Base-by-base conservation (phyloP, 2,797 vertebrate species). In the Sphaeramia orbicularis region DNA sequence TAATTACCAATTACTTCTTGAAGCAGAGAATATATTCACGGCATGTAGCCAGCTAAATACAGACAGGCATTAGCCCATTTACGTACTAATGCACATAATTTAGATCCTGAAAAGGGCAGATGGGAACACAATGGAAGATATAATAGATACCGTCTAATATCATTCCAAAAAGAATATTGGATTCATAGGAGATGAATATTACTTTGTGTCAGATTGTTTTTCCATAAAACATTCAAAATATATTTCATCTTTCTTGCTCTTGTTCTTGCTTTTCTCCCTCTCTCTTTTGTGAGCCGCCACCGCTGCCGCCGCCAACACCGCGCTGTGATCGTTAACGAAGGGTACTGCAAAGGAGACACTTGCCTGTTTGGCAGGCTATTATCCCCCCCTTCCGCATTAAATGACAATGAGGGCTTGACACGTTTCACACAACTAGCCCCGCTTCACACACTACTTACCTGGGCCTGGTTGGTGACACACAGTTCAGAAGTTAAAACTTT, bases 1-100 rank as follows among this genome's bases (percentile, higher is more conserved):
- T 99, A 99, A 99, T 99, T 99, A 99, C 97, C 98, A 99, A 99
- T 99, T 99, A 99, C 96, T 99, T 99, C 96, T 98, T 97, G 97
- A 98, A 98, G 98, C 97, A 98, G 97, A 97, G 97, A 99, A 98
- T 98, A 98, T 99, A 99, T 99, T 98, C 97, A 96, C 96, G 96
- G 96, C 96, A 95, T 97, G 97, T 96, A 98, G 96, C 97, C 96
- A 95, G 96, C 98, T 99, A 99, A 99, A 99, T 98, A 99, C 97
- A 97, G 97, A 96, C 95, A 97, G 97, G 96, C 98, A 99, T 99
- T 99, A 98, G 97, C 96, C 97, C 98, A 99, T 99, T 99, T 98
- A 98, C 95, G 97, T 98, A 97, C 98, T 99, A 99, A 99, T 99
- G 98, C 98, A 96, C 96, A 96, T 99, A 96, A 99, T 99, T 99